A percentile compares a stretch with the other conserved stretches of the same genome.
These are phyloP conservation scores for Tapera naevia DNA, from an alignment of 2,797 vertebrate species.

Conservation along the genomic window DNA sequence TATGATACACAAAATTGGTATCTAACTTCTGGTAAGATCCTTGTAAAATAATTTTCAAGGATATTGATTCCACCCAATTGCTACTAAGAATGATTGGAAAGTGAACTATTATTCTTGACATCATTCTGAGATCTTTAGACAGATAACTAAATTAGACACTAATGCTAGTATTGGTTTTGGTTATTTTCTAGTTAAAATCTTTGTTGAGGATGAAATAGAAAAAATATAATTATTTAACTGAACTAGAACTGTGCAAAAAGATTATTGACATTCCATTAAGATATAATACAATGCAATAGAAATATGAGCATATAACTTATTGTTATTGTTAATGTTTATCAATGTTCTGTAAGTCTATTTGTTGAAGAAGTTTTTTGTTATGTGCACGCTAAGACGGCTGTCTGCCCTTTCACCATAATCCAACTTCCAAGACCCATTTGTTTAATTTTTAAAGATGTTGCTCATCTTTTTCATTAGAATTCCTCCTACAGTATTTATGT, in stretches of 20 bases:
- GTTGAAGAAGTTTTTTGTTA: not conserved
- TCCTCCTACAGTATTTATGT: not conserved
- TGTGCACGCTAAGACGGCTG: fast-evolving
- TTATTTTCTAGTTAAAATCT: not conserved
- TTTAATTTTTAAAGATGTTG: not conserved
- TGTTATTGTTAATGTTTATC: not conserved
- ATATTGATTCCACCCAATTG: not conserved
- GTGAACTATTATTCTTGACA: not conserved
- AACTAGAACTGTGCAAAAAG: not conserved
- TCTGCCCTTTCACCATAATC: not conserved
- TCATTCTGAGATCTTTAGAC: not conserved
- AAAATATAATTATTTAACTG: not conserved
- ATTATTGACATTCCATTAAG: not conserved
- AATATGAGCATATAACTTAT: not conserved
- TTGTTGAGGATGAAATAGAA: not conserved
- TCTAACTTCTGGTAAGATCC: not conserved
- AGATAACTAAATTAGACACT: not conserved
- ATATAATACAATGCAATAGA: not conserved
- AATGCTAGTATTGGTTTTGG: not conserved
- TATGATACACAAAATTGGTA: not conserved
- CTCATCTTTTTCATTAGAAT: not conserved
- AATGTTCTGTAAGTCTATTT: not conserved
- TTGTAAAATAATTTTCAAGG: not conserved
- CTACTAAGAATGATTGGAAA: not conserved
- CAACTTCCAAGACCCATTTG: not conserved